Evolutionary conservation across 2,888 invertebrate species (phyloP).

Genomic region (Anorthoa munda): DNA sequence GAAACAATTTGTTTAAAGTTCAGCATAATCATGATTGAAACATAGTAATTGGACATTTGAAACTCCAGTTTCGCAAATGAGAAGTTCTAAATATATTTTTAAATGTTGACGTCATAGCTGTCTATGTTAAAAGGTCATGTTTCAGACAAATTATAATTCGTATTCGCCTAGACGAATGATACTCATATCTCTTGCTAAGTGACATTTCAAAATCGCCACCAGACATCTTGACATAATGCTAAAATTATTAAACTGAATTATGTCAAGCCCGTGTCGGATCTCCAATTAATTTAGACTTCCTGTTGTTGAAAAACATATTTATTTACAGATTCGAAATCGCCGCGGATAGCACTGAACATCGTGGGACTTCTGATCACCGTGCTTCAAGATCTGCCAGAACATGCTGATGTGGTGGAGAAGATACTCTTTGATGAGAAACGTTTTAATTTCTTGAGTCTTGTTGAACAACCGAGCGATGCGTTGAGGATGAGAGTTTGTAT

Average conservation of each 20-base stretch:
- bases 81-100: conserved; percentile 18
- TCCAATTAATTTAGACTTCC: conserved; percentile 51
- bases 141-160: conserved; percentile 50
- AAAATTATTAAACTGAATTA: conserved; percentile 51
- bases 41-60: not conserved
- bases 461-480: conserved; percentile 91
- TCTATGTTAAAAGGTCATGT: conserved; percentile 42
- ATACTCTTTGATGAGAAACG: conserved; percentile 91
- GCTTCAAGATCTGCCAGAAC: conserved; percentile 94
- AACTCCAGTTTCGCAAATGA: conserved; percentile 10
- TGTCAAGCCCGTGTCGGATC: conserved; percentile 41
- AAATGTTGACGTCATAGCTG: conserved; percentile 33
- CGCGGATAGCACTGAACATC: conserved; percentile 93
- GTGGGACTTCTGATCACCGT: conserved; percentile 94
- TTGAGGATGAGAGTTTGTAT: conserved; percentile 93
- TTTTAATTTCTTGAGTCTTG: conserved; percentile 89
- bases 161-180: conserved; percentile 35
- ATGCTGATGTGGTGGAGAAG: conserved; percentile 94
- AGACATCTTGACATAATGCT: conserved; percentile 49
- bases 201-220: conserved; percentile 51
- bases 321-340: conserved; percentile 88
- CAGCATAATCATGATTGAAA: not conserved
- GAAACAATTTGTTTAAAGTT: not conserved
- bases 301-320: conserved; percentile 38
- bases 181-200: conserved; percentile 39